Evolutionary conservation across 2,888 invertebrate genomes (phyloP).

Genomic region (Agonum fuliginosum): DNA sequence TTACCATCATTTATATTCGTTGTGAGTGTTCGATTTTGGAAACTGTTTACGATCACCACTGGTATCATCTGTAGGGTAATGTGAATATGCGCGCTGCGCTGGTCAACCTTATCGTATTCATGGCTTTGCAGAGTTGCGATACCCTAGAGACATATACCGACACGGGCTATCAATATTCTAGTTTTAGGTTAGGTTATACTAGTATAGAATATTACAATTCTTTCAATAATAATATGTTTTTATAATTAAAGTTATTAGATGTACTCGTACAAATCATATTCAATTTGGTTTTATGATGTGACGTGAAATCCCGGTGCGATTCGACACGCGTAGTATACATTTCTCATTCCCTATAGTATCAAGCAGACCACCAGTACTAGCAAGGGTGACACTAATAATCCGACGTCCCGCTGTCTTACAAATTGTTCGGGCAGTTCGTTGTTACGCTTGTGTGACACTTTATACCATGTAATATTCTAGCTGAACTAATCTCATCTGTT

Average conservation of each 20-base stretch:
- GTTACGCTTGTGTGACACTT: slow-evolving; percentile 31
- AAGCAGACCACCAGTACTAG: not conserved
- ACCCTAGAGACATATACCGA: slow-evolving; percentile 47
- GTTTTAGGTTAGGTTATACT: too few species aligned
- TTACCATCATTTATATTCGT: slow-evolving; percentile 70
- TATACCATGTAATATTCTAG: not conserved
- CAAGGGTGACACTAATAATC: slow-evolving; percentile 50
- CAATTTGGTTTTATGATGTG: slow-evolving; percentile 59
- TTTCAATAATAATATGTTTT: not conserved
- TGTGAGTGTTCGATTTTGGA: slow-evolving; percentile 65
- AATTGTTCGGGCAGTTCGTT: slow-evolving; percentile 68
- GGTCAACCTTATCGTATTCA: slow-evolving; percentile 62
- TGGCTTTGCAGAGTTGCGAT: slow-evolving; percentile 23
- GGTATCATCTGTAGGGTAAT: slow-evolving; percentile 73
- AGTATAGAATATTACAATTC: too few species aligned
- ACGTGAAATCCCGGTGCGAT: slow-evolving; percentile 46
- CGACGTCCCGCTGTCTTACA: slow-evolving; percentile 68
- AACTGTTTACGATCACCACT: slow-evolving; percentile 69
- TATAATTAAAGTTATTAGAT: slow-evolving; percentile 43
- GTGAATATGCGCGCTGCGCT: too few species aligned
- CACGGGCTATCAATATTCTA: slow-evolving; percentile 11
- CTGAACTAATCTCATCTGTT: too few species aligned
- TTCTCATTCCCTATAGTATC: too few species aligned
- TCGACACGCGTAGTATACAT: slow-evolving; percentile 8
- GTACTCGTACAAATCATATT: slow-evolving; percentile 31